A percentile compares a stretch with the other conserved stretches of the same genome.
These are phyloP conservation scores for Hylyphantes graminicola DNA, from an alignment of 1,140 invertebrate species.

Conservation along the genomic window DNA sequence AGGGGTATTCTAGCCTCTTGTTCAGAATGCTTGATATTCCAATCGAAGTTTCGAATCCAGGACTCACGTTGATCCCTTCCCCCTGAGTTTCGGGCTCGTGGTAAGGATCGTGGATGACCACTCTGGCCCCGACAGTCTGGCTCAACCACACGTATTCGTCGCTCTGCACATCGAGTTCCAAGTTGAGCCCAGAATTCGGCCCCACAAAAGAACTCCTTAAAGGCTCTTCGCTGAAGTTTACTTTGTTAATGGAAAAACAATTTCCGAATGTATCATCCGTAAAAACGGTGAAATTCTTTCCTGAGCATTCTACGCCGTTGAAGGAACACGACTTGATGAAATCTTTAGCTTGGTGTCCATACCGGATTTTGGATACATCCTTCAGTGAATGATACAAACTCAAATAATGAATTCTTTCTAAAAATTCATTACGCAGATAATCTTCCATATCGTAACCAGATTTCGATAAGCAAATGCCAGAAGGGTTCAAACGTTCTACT, in stretches of 20 bases:
- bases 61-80: constrained; percentile 67
- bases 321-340: constrained; percentile 19
- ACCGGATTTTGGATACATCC: background rate
- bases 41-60: constrained; percentile 66
- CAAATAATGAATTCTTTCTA: background rate
- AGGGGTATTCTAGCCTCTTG: constrained; percentile 13
- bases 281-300: background rate
- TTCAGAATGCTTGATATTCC: constrained; percentile 57
- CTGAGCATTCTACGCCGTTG: background rate
- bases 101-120: constrained; percentile 67
- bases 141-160: constrained; percentile 65
- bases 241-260: constrained; percentile 15
- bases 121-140: constrained; percentile 66
- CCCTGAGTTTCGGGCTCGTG: constrained; percentile 67
- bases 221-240: background rate
- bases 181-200: constrained; percentile 63
- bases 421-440: background rate
- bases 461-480: background rate
- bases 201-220: background rate
- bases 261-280: background rate
- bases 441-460: background rate
- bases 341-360: constrained; percentile 21
- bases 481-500: background rate
- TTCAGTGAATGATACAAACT: background rate
- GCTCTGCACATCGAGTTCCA: constrained; percentile 67